phyloP scores from a whole-genome alignment of 2,113 vertebrate species.

The Paraplagusia blochii region DNA sequence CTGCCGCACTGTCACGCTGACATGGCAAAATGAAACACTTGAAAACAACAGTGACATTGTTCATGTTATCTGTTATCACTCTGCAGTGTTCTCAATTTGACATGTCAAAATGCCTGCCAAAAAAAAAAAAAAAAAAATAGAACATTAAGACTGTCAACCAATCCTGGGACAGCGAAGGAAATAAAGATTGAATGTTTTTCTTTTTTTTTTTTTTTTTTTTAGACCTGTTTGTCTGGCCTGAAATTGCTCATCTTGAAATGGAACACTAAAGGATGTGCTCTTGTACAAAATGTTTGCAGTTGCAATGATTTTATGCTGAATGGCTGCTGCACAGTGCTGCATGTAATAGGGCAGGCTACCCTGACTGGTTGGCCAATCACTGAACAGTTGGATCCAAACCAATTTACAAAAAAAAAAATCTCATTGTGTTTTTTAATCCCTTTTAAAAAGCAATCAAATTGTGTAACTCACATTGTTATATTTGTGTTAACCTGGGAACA shows the following conservation, averaged over 20 bases:
- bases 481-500: too few relatives aligned
- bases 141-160: background rate
- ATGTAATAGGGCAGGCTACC: background rate
- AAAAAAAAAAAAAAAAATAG: too few relatives aligned
- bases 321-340: background rate
- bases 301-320: background rate
- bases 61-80: too few relatives aligned
- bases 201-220: background rate
- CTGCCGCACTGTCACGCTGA: background rate
- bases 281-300: background rate
- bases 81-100: background rate
- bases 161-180: background rate
- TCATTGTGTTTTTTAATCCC: too few relatives aligned
- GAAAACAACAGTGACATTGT: background rate
- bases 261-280: background rate
- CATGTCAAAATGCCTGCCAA: background rate
- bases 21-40: background rate
- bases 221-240: background rate
- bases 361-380: too few relatives aligned
- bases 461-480: too few relatives aligned
- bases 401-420: too few relatives aligned
- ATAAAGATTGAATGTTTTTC: background rate
- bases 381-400: too few relatives aligned
- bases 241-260: background rate
- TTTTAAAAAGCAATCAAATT: too few relatives aligned